A percentile compares a stretch with the other conserved stretches of the same genome.
phyloP scores from a whole-genome alignment of 2,888 invertebrate species.

The Tillus elongatus region DNA sequence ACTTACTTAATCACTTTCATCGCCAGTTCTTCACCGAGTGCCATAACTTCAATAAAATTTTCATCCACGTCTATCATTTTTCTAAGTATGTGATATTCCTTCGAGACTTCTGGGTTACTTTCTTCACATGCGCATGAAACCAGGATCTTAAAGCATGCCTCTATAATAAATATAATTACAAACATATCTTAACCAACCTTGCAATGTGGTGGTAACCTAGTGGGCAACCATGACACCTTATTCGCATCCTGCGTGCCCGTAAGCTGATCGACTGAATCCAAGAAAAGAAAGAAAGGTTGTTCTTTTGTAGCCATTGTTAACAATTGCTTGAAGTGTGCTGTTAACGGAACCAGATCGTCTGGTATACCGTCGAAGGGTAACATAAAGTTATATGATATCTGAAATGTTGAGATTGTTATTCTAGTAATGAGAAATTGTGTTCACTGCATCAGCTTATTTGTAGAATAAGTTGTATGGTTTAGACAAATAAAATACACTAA shows the following conservation, averaged over 20 bases:
- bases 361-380: slow-evolving; percentile 89
- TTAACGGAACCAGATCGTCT: slow-evolving; percentile 89
- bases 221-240: slow-evolving; percentile 93
- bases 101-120: slow-evolving; percentile 74
- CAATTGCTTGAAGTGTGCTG: slow-evolving; percentile 91
- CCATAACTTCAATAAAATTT: slow-evolving; percentile 81
- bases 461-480: no score
- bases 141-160: slow-evolving; percentile 56
- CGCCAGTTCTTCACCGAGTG: slow-evolving; percentile 86
- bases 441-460: no score
- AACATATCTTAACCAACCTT: slow-evolving; percentile 50
- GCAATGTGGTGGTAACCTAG: slow-evolving; percentile 77
- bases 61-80: slow-evolving; percentile 84
- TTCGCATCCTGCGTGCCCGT: slow-evolving; percentile 91
- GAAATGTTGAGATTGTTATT: no score
- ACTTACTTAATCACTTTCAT: slow-evolving; percentile 78
- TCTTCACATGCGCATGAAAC: slow-evolving; percentile 87
- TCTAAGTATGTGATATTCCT: slow-evolving; percentile 75
- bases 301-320: slow-evolving; percentile 71
- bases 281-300: slow-evolving; percentile 80
- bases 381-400: slow-evolving; percentile 88
- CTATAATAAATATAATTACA: neutral
- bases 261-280: slow-evolving; percentile 95
- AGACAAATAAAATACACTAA: no score
- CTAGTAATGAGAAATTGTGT: no score